Evolutionary conservation across 2,888 invertebrate genomes (phyloP), one percentile per base, ranked within the genome.

Genomic region (Apamea monoglypha): DNA sequence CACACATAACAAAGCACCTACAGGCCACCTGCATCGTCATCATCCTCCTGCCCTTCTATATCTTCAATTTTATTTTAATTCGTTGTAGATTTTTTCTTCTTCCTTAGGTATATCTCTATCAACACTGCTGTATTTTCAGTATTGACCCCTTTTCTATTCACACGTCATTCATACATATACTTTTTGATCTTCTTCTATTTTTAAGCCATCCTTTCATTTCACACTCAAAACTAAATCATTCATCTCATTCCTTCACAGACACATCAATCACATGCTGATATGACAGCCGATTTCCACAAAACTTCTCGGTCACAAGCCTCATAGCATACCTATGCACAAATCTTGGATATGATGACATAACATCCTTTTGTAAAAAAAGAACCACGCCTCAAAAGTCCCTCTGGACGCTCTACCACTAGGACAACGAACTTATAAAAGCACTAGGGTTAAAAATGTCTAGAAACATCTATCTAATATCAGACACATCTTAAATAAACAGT

Each of bases 401-500:
- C 56, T 56, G 10, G 8, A 36, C 32, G 6, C 8, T 44, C 14
- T 25, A 32, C 36, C 16, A 25, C 56, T n/a, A 70, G 44, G 5
- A 25, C 59, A 84, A 66, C 21, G 36, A 81, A 32, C 79, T 61
- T 70, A 10, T 5, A 36, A 66, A 79, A 71, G 12, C 3, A 70
- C 64, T 64, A 53, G 10, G 10, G 2, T 67, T 80, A 0, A 47
- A 56, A 69, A 78, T 70, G 29, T n/a, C 12, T 71, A 61, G 44
- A 61, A 44, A 18, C 29, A 36, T 53, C 12, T 70, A 64, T 79
- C 40, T 66, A 32, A 50, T 84, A 36, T n/a, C 79, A 25, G 40
- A 84, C 44, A 71, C 44, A 63, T 68, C 40, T 81, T 63, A 81
- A 85, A 85, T 81, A 85, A 71, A 81, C 71, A 71, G 73, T 85